Percentiles rank a stretch among this genome's conserved stretches.
These are phyloP conservation scores for Chrysomela aeneicollis DNA, from an alignment of 2,888 invertebrate genomes.

Conservation along the genomic window DNA sequence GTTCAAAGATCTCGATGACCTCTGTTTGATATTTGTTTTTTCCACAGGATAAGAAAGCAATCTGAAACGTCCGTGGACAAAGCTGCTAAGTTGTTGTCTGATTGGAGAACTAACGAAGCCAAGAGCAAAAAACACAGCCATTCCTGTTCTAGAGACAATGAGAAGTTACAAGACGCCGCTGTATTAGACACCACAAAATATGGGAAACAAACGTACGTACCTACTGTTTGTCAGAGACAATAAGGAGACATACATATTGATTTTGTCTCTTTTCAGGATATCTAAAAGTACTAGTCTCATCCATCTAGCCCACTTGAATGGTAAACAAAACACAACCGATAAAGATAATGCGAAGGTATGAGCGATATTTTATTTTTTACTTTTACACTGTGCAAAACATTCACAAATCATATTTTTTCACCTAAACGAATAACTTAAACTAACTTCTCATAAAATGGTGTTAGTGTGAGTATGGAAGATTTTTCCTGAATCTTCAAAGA, in stretches of 20 bases:
- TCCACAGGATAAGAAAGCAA: conserved; percentile 72
- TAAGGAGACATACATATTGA: conserved; percentile 16
- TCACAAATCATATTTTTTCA: too few relatives aligned
- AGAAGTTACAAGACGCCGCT: conserved; percentile 87
- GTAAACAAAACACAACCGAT: conserved; percentile 60
- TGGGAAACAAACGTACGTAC: conserved; percentile 52
- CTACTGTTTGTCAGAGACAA: neutral
- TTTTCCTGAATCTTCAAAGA: too few relatives aligned
- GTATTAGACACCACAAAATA: conserved; percentile 66
- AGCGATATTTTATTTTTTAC: conserved; percentile 4
- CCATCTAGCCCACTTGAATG: conserved; percentile 58
- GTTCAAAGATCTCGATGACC: too few relatives aligned
- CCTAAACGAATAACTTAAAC: too few relatives aligned
- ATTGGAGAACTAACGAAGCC: conserved; percentile 86
- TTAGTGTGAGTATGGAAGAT: too few relatives aligned
- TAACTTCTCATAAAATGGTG: too few relatives aligned
- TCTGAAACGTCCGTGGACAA: conserved; percentile 86
- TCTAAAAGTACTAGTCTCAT: conserved; percentile 60
- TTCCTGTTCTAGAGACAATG: conserved; percentile 86
- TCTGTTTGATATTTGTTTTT: too few relatives aligned
- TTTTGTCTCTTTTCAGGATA: conserved; percentile 52
- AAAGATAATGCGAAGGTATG: conserved; percentile 69
- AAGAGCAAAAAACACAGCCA: conserved; percentile 92
- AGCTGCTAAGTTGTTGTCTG: conserved; percentile 79
- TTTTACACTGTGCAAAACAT: neutral